Evolutionary conservation across 2,797 vertebrate species (phyloP).

Genomic region (Eupleurogrammus muticus): DNA sequence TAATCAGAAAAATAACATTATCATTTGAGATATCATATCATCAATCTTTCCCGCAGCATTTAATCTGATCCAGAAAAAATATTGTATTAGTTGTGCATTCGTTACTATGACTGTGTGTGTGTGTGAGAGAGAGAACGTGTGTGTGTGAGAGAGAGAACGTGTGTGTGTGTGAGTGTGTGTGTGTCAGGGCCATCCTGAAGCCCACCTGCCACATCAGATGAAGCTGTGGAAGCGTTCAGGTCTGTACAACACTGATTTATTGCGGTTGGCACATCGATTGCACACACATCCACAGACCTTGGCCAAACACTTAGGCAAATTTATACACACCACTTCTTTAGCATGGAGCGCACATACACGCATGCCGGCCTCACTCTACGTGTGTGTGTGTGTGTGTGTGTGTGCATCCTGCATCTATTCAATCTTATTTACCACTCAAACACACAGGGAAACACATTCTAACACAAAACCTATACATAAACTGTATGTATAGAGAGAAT

Average conservation of each 20-base stretch:
- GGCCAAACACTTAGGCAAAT: conserved; percentile 78
- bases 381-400: conserved; percentile 15
- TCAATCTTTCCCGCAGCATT: conserved; percentile 14
- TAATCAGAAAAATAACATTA: conserved; percentile 10
- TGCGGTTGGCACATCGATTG: conserved; percentile 73
- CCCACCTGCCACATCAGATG: conserved; percentile 70
- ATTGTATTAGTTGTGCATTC: conserved; percentile 18
- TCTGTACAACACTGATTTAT: conserved; percentile 69
- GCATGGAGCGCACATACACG: conserved; percentile 76
- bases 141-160: too few relatives aligned
- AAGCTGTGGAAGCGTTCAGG: conserved; percentile 62
- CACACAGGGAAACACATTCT: conserved; percentile 41
- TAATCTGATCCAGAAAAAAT: conserved; percentile 35
- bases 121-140: not conserved
- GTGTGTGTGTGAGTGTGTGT: conserved; percentile 4
- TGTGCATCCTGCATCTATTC: conserved; percentile 48
- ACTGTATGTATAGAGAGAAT: conserved; percentile 41
- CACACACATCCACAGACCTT: conserved; percentile 71
- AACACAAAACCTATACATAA: conserved; percentile 40
- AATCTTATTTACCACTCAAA: conserved; percentile 60
- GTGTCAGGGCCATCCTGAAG: conserved; percentile 51
- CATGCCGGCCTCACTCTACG: conserved; percentile 47
- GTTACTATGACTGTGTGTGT: conserved; percentile 9
- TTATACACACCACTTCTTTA: conserved; percentile 75
- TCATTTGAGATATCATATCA: not conserved